These are phyloP conservation scores for Nycteola revayana DNA, from an alignment of 2,888 invertebrate species.

Conservation along the genomic window DNA sequence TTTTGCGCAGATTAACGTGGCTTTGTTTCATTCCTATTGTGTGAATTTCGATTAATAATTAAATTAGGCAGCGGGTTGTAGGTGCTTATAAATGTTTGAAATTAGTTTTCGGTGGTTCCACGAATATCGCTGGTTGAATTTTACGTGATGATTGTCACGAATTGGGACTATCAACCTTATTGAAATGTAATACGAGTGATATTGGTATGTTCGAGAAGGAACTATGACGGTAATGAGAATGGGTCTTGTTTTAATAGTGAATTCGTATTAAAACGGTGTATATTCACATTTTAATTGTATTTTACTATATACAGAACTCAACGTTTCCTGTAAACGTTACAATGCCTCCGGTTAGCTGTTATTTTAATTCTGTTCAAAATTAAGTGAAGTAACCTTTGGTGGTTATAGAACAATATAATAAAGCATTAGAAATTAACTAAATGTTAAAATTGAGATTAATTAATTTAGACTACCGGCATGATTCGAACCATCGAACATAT, in stretches of 20 bases:
- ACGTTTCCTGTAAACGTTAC: no score
- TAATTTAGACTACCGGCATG: no score
- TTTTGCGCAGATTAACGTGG: slow-evolving; percentile 47
- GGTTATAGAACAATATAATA: no score
- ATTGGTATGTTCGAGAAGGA: slow-evolving; percentile 4
- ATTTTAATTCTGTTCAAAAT: no score
- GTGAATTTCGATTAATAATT: slow-evolving; percentile 44
- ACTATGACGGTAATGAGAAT: slow-evolving; percentile 4
- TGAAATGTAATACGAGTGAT: slow-evolving; percentile 2
- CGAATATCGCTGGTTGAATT: slow-evolving; percentile 19
- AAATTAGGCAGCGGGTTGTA: slow-evolving; percentile 36
- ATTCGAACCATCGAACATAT: no score
- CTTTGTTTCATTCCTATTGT: slow-evolving; percentile 49
- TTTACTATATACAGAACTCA: no score
- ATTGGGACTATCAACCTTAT: slow-evolving; percentile 12
- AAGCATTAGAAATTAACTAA: no score
- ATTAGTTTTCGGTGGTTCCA: slow-evolving; percentile 34
- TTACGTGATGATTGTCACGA: slow-evolving; percentile 1
- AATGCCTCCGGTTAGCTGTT: no score
- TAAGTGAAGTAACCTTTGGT: no score
- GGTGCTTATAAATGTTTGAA: slow-evolving; percentile 35
- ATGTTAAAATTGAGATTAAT: no score
- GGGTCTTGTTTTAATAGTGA: slow-evolving; percentile 11
- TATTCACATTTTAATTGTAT: no score
- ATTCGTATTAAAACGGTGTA: no score